Evolutionary conservation across 2,113 vertebrate genomes (phyloP), one percentile per base, ranked within the genome.

Genomic region (Podarcis muralis): DNA sequence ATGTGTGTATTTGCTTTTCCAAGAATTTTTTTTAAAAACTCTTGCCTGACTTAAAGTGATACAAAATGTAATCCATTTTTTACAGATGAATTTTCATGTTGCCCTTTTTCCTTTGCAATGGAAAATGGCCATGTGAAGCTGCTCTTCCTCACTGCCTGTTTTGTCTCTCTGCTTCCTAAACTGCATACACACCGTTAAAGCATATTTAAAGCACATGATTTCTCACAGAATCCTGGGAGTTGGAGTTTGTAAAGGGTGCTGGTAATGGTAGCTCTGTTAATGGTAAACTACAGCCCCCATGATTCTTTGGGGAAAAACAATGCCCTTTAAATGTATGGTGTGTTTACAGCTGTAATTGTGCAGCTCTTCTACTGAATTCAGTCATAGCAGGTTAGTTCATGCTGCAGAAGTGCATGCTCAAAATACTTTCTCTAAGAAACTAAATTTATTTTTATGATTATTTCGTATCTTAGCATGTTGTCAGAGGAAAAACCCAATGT

Each of bases 1-100:
- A 90, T 74, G 87, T 57, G 4, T 88, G 2, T 87, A n/a, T 40
- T 91, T 83, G 92, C 77, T 79, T 72, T 35, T 90, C 85, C 75
- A 30, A 66, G 25, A 83, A 48, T 79, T 37, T 20, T 88, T 77
- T 72, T 12, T 12, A 3, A 53, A 77, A 5, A 57, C 81, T 69
- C 2, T 92, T 1, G n/a, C 76, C 13, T 32, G 2, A 13, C 1
- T 87, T 86, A 81, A 91, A 0, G 0, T 89, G 37, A 57, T 88
- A 91, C 62, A 20, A 92, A 91, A 88, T 83, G 69, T 71, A 75
- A 32, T 83, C 30, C 37, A 62, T 62, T 74, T 62, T 27, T 75
- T 75, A 53, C 23, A 48, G 40, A 27, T 32, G 78, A 78, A 78
- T 86, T 94, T 90, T 88, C 9, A 12, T 72, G 43, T 77, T 88